Percentiles rank a stretch among this genome's conserved stretches.
phyloP scores from a whole-genome alignment of 64 coral and sea anemone genomes.

The Astreopora myriophthalma region DNA sequence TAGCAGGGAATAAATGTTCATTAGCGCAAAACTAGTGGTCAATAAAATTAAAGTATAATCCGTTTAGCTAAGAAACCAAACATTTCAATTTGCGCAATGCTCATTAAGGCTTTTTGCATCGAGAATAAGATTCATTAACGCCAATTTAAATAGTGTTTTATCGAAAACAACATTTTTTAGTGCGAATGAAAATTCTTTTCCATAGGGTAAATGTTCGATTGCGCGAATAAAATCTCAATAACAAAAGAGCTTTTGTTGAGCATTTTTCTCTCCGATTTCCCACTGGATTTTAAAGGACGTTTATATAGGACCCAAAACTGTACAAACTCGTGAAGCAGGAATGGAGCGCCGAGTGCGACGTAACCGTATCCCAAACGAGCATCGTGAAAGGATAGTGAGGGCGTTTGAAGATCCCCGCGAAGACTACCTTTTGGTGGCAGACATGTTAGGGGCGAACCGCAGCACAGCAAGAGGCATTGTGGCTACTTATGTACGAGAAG shows the following conservation, averaged over 20 bases:
- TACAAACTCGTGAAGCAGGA: not conserved
- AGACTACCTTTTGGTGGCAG: slow-evolving; percentile 42
- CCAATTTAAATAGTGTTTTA: not conserved
- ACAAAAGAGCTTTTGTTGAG: not conserved
- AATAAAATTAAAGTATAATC: not conserved
- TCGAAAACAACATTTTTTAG: not conserved
- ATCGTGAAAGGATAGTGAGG: slow-evolving; percentile 29
- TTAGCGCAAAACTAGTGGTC: not conserved
- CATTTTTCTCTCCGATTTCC: not conserved
- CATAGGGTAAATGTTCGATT: not conserved
- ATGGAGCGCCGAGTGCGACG: not conserved
- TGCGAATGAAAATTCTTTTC: not conserved
- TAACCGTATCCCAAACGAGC: slow-evolving; percentile 53
- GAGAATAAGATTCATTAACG: not conserved
- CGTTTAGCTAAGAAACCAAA: not conserved
- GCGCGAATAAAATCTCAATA: not conserved
- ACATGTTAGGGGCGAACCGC: slow-evolving; percentile 6
- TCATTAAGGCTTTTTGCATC: not conserved
- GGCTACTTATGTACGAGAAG: slow-evolving; percentile 40
- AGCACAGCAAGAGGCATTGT: slow-evolving; percentile 54
- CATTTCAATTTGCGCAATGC: not conserved
- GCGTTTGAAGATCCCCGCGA: slow-evolving; percentile 60
- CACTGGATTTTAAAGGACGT: not conserved
- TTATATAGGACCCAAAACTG: not conserved
- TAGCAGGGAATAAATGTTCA: not conserved